These are phyloP conservation scores for Adineta ricciae DNA, from an alignment of 2,888 invertebrate species.

Conservation along the genomic window DNA sequence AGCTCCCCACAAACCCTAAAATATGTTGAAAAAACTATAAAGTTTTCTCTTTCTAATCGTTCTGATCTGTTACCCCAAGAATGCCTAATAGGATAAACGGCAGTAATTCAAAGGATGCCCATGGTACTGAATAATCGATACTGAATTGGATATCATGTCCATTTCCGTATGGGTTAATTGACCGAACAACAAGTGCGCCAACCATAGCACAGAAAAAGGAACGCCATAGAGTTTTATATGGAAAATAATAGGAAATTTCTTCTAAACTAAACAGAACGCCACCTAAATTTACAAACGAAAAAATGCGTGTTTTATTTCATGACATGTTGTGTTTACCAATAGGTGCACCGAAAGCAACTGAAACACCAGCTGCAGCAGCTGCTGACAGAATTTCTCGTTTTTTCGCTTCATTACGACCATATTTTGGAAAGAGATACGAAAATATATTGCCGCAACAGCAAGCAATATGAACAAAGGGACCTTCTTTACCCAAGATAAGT, in stretches of 20 bases:
- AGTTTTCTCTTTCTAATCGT: not conserved
- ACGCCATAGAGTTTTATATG: constrained; percentile 93
- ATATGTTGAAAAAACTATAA: too few species aligned
- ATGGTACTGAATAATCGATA: constrained; percentile 86
- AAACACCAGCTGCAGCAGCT: constrained; percentile 79
- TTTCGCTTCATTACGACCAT: constrained; percentile 95
- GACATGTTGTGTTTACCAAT: constrained; percentile 56
- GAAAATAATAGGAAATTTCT: constrained; percentile 97
- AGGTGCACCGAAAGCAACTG: constrained; percentile 95
- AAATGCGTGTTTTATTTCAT: not conserved
- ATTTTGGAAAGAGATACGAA: constrained; percentile 94
- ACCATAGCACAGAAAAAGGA: constrained; percentile 97
- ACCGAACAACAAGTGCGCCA: constrained; percentile 86
- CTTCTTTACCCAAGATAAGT: constrained; percentile 90
- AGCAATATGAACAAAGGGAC: constrained; percentile 97
- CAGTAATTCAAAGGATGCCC: constrained; percentile 94
- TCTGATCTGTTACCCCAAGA: constrained; percentile 89
- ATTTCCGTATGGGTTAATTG: constrained; percentile 96
- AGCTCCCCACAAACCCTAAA: constrained; percentile 84
- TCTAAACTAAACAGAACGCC: constrained; percentile 95
- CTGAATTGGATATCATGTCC: constrained; percentile 95
- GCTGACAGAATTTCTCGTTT: constrained; percentile 96
- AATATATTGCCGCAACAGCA: constrained; percentile 88
- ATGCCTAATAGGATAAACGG: constrained; percentile 93
- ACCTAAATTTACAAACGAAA: constrained; percentile 46